phyloP scores from a whole-genome alignment of 1,140 invertebrate genomes.

The Choristoneura fumiferana region DNA sequence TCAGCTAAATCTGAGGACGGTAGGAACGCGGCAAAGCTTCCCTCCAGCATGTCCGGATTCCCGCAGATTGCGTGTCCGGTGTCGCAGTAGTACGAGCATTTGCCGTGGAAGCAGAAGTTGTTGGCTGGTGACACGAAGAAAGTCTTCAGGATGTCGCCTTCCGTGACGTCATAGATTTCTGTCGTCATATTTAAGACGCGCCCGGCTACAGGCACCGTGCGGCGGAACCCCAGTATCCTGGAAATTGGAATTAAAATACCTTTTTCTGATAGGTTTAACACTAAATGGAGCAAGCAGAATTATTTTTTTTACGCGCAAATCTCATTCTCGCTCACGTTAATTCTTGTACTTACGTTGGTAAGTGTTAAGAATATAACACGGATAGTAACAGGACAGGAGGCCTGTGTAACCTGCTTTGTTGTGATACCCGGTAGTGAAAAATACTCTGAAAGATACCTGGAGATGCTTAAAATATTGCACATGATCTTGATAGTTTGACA shows the following conservation, averaged over 20 bases:
- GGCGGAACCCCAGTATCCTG: conserved; percentile 92
- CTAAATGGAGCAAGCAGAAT: too few relatives aligned
- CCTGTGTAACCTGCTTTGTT: too few relatives aligned
- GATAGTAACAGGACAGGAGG: too few relatives aligned
- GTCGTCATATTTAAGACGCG: conserved; percentile 94
- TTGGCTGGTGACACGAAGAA: conserved; percentile 97
- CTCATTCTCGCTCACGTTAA: too few relatives aligned
- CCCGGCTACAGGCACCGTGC: conserved; percentile 95
- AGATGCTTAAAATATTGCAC: too few relatives aligned
- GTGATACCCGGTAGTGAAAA: too few relatives aligned
- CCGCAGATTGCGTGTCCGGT: conserved; percentile 98
- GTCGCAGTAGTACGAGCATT: conserved; percentile 99
- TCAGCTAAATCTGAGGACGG: conserved; percentile 89
- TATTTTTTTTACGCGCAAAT: too few relatives aligned
- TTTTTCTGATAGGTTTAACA: too few relatives aligned
- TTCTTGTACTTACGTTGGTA: too few relatives aligned
- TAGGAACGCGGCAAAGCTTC: conserved; percentile 97
- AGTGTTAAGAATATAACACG: too few relatives aligned
- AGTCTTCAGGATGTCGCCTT: conserved; percentile 93
- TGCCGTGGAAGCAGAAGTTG: conserved; percentile 95
- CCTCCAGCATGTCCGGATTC: conserved; percentile 95
- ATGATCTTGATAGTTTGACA: too few relatives aligned
- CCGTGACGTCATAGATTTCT: conserved; percentile 94
- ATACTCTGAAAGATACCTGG: too few relatives aligned
- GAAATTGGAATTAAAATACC: not conserved